phyloP scores from a whole-genome alignment of 2,888 invertebrate species.

The Diarsia mendica region DNA sequence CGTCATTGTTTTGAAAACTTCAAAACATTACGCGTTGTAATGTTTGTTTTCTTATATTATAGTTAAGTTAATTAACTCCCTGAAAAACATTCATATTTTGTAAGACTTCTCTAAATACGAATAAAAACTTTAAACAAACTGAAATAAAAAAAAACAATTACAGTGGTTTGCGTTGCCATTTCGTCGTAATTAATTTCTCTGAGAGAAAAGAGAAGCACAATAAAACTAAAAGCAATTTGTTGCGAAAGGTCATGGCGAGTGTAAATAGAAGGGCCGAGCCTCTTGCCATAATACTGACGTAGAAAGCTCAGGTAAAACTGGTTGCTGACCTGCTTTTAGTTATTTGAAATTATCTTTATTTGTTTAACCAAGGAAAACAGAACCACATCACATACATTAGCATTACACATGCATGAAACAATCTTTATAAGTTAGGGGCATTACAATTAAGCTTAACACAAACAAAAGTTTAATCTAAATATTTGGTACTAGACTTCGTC shows the following conservation, averaged over 20 bases:
- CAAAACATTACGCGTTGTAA: not conserved
- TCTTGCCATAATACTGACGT: slow-evolving; percentile 1
- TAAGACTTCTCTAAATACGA: slow-evolving; percentile 15
- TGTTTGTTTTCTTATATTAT: not conserved
- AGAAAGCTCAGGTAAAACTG: not conserved
- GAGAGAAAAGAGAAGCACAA: slow-evolving; percentile 2
- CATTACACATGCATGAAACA: not conserved
- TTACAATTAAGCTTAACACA: no score
- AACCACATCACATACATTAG: not conserved
- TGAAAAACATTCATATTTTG: slow-evolving; percentile 5
- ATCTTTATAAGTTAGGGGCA: not conserved
- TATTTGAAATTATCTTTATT: not conserved
- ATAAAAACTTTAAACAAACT: slow-evolving; percentile 13
- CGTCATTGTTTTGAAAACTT: slow-evolving; percentile 18
- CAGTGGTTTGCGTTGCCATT: slow-evolving; percentile 1
- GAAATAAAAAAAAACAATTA: not conserved
- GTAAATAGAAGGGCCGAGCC: slow-evolving; percentile 19
- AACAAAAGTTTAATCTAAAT: no score
- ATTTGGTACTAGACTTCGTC: no score
- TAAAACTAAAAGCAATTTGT: slow-evolving; percentile 21
- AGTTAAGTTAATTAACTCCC: slow-evolving; percentile 33
- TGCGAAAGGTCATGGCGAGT: slow-evolving; percentile 11
- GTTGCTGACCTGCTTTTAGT: not conserved
- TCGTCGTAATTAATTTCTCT: slow-evolving; percentile 30
- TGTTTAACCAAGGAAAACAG: not conserved